These are phyloP conservation scores for Conchocele bisecta DNA, from an alignment of 2,888 invertebrate genomes.

Conservation along the genomic window DNA sequence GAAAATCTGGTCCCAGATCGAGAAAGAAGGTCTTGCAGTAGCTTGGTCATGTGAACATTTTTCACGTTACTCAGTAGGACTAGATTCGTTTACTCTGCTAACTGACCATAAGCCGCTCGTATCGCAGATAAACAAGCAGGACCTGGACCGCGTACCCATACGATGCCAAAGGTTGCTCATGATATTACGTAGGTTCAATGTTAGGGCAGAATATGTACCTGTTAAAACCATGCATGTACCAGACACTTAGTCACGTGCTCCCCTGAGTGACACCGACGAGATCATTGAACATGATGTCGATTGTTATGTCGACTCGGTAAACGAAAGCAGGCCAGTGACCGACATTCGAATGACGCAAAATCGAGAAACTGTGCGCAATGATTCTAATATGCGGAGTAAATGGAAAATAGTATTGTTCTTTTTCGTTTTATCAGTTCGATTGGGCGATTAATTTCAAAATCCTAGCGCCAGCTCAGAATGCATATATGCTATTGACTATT, in stretches of 20 bases:
- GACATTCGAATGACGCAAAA: too few relatives aligned
- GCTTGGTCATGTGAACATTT: slow-evolving; percentile 59
- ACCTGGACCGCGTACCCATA: slow-evolving; percentile 43
- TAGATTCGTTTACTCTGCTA: slow-evolving; percentile 39
- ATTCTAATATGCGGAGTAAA: too few relatives aligned
- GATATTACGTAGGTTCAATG: slow-evolving; percentile 46
- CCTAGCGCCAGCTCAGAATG: too few relatives aligned
- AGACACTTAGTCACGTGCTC: slow-evolving; percentile 50
- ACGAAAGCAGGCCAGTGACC: slow-evolving; percentile 7
- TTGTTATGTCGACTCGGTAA: slow-evolving; percentile 15
- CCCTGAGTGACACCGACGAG: slow-evolving; percentile 2
- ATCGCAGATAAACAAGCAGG: slow-evolving; percentile 53
- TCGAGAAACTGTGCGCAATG: too few relatives aligned
- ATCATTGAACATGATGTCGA: slow-evolving; percentile 26
- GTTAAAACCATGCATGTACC: slow-evolving; percentile 53
- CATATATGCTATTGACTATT: too few relatives aligned
- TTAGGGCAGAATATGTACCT: slow-evolving; percentile 28
- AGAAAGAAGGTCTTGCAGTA: slow-evolving; percentile 54
- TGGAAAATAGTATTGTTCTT: too few relatives aligned
- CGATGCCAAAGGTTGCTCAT: slow-evolving; percentile 59
- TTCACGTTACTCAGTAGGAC: slow-evolving; percentile 38
- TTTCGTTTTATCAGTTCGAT: too few relatives aligned
- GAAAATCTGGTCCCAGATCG: slow-evolving; percentile 55
- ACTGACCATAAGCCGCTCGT: slow-evolving; percentile 63
- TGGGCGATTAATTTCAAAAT: too few relatives aligned